Conservation (phyloP, 2,888 invertebrate species). For the Melanostoma scalare region DNA sequence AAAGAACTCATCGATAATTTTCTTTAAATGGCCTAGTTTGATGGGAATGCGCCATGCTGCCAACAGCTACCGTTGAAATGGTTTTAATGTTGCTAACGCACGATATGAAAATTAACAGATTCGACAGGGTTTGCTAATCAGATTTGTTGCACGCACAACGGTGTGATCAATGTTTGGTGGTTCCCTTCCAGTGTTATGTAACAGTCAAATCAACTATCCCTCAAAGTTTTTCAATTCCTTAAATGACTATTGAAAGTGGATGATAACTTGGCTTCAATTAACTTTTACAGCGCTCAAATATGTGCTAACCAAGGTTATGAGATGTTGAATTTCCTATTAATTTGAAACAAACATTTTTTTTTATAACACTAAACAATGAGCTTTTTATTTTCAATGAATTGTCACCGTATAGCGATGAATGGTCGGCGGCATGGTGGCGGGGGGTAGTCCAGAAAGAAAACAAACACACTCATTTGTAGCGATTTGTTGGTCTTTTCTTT, state of each 20-base stretch:
- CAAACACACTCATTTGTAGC: slow-evolving; percentile 16
- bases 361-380: slow-evolving; percentile 11
- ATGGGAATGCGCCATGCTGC: slow-evolving; percentile 40
- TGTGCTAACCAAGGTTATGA: slow-evolving; percentile 3
- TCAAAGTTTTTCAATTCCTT: slow-evolving; percentile 11
- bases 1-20: slow-evolving; percentile 29
- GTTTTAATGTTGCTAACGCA: slow-evolving; percentile 49
- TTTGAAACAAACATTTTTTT: slow-evolving; percentile 31
- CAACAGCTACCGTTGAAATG: slow-evolving; percentile 41
- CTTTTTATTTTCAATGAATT: slow-evolving; percentile 5
- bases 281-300: slow-evolving; percentile 37
- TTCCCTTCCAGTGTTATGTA: not conserved
- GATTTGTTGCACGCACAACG: slow-evolving; percentile 52
- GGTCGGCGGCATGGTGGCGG: not conserved
- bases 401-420: not conserved
- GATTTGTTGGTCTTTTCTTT: not conserved
- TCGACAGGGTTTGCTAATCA: slow-evolving; percentile 31
- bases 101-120: slow-evolving; percentile 46
- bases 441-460: slow-evolving; percentile 1
- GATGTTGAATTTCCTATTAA: slow-evolving; percentile 1
- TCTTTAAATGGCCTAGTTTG: slow-evolving; percentile 59
- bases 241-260: not conserved
- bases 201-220: slow-evolving; percentile 19
- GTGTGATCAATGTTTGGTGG: not conserved
- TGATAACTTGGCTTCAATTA: slow-evolving; percentile 9